Evolutionary conservation across 2,797 vertebrate genomes (phyloP).

Genomic region (Dermochelys coriacea): DNA sequence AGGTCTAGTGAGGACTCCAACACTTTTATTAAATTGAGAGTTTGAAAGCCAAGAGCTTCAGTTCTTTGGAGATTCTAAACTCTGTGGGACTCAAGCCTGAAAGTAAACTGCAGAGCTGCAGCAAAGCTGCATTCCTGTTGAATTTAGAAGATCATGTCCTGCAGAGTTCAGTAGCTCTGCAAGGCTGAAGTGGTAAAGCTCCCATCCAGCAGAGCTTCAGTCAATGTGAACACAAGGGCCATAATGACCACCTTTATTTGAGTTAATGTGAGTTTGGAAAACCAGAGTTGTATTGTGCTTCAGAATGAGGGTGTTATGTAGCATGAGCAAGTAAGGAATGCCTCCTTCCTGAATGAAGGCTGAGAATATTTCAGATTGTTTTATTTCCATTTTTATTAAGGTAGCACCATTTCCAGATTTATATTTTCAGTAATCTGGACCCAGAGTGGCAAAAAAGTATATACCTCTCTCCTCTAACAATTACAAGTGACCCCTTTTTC

Average conservation of each 20-base stretch:
- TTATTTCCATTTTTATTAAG: not conserved
- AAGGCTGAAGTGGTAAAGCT: not conserved
- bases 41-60: not conserved
- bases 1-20: not conserved
- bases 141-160: not conserved
- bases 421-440: conserved; percentile 7
- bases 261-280: conserved; percentile 31
- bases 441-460: not conserved
- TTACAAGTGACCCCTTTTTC: not conserved
- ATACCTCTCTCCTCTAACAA: not conserved
- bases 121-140: not conserved
- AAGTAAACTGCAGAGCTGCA: not conserved
- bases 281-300: not conserved
- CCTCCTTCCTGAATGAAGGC: conserved; percentile 1
- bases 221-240: not conserved
- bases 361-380: not conserved
- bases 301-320: conserved; percentile 3
- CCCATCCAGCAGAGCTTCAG: not conserved
- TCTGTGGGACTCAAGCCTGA: not conserved
- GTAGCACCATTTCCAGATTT: not conserved
- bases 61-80: not conserved
- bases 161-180: not conserved
- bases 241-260: not conserved
- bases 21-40: not conserved
- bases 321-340: not conserved